Evolutionary conservation across 2,797 vertebrate genomes (phyloP), one percentile per base, ranked within the genome.

Genomic region (Clamator glandarius): DNA sequence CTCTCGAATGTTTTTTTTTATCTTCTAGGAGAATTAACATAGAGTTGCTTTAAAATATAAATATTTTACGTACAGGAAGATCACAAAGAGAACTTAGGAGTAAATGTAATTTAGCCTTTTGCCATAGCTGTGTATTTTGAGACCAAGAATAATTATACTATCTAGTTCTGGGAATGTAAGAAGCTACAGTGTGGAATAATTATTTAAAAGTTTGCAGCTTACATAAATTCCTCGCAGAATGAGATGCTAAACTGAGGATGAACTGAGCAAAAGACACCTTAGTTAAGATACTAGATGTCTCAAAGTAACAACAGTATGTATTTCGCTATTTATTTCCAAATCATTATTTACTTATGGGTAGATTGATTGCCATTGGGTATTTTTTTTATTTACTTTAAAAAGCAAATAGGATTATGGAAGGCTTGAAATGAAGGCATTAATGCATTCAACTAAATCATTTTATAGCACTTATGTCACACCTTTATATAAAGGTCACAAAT

Each of bases 221-320:
- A 15, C 11, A 21, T 61, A 91, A 41, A 25, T 76, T 58, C 26
- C 63, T 76, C 92, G 81, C 58, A 13, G 91, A 90, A 93, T 63
- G 46, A 91, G 78, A 82, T 69, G 33, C 15, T 91, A 41, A 93
- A 77, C 23, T 76, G 76, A 87, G 15, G 26, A 78, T 25, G 50
- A 94, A 91, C 39, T 39, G 39, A 89, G 42, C 33, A 76, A 84
- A 93, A 92, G 63, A 7, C 46, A 69, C 80, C 36, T 89, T 62
- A 21, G 36, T 68, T 89, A 93, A 95, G 31, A 74, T 84, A 35
- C 89, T 87, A 93, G 89, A 89, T 94, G 84, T 86, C 97, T 92
- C 88, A 72, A 94, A 93, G 67, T 44, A 92, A 42, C 54, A 87
- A 29, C 64, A 70, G 13, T 86, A 95, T 92, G 95, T 93, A 67